Percentiles rank a stretch among this genome's conserved stretches.
Evolutionary conservation across 1,140 invertebrate species (phyloP).

Genomic region (Battus philenor): DNA sequence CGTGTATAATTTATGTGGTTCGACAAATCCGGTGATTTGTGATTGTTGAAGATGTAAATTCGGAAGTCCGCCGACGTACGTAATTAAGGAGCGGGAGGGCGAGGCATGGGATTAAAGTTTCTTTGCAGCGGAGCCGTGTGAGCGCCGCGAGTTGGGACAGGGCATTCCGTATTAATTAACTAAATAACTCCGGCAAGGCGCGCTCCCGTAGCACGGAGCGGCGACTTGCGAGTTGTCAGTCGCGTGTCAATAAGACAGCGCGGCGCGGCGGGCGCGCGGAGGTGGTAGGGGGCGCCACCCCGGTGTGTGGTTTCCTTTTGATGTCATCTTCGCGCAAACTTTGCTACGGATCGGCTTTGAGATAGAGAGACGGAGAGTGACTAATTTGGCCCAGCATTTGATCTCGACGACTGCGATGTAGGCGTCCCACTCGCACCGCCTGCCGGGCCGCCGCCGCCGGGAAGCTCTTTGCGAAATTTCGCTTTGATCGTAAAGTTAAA

Average conservation of each 20-base stretch:
- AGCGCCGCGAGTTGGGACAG: constrained; percentile 62
- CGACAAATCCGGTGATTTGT: no score
- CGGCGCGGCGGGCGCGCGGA: constrained; percentile 60
- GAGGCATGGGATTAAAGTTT: constrained; percentile 60
- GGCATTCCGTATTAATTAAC: constrained; percentile 75
- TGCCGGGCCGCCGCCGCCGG: constrained; percentile 55
- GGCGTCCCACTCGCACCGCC: constrained; percentile 66
- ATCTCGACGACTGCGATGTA: constrained; percentile 62
- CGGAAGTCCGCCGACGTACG: constrained; percentile 26
- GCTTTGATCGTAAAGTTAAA: constrained; percentile 76
- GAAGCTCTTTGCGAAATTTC: constrained; percentile 74
- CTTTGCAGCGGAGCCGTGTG: constrained; percentile 43
- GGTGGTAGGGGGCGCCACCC: constrained; percentile 58
- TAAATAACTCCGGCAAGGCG: constrained; percentile 67
- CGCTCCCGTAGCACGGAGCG: constrained; percentile 49
- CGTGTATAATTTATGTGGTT: no score
- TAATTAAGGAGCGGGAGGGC: constrained; percentile 40
- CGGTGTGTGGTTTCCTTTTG: constrained; percentile 75
- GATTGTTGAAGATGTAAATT: no score
- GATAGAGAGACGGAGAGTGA: constrained; percentile 76
- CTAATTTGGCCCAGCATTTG: constrained; percentile 76
- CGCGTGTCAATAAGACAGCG: constrained; percentile 72
- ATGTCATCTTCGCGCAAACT: constrained; percentile 76
- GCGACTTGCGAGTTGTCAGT: constrained; percentile 68
- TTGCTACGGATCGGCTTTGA: constrained; percentile 76